Evolutionary conservation across 1,140 invertebrate genomes (phyloP).

Genomic region (Sminthurinus signatus): DNA sequence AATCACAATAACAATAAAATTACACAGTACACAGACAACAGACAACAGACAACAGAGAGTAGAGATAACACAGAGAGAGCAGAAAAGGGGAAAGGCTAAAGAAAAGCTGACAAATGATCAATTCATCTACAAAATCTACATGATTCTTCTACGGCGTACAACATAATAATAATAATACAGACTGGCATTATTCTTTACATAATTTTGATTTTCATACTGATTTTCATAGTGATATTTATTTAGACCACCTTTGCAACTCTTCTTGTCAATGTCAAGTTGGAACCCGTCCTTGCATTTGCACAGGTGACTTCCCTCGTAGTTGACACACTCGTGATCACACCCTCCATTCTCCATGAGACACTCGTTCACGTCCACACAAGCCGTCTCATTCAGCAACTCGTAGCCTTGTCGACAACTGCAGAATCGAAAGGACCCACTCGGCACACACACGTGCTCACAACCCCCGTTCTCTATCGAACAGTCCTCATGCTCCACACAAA

Average conservation of each 20-base stretch:
- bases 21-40: no score
- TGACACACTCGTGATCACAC: conserved; percentile 51
- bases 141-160: no score
- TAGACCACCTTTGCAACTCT: conserved; percentile 51
- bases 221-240: no score
- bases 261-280: conserved; percentile 46
- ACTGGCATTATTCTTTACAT: no score
- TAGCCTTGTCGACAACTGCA: conserved; percentile 47
- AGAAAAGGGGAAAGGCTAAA: not conserved
- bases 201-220: no score
- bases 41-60: no score
- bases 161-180: no score
- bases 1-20: no score
- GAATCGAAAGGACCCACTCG: conserved; percentile 37
- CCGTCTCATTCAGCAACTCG: conserved; percentile 46
- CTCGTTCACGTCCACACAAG: conserved; percentile 54
- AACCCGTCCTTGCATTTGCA: conserved; percentile 55
- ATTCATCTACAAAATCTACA: no score
- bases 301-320: conserved; percentile 48
- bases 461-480: conserved; percentile 47
- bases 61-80: not conserved
- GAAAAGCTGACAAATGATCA: not conserved
- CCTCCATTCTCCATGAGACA: conserved; percentile 52
- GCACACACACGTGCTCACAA: conserved; percentile 51
- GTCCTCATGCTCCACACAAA: conserved; percentile 44